Conservation (phyloP, 1,140 invertebrate genomes). For the Daktulosphaira vitifoliae region DNA sequence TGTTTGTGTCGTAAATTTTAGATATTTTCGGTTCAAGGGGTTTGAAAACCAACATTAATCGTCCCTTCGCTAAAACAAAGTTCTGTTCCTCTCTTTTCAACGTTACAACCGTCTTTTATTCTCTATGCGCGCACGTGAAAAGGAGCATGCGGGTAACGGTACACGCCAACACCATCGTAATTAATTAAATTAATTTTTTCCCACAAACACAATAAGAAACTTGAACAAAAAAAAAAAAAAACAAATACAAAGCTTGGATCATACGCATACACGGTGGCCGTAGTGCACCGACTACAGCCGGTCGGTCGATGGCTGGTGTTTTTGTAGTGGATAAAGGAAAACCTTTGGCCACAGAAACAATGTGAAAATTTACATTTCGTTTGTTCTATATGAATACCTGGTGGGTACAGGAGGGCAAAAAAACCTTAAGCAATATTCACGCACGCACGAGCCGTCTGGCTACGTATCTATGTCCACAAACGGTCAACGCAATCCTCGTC, state of each 20-base stretch:
- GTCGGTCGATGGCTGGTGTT: too few species aligned
- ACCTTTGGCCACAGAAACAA: slow-evolving; percentile 28
- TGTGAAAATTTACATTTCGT: slow-evolving; percentile 33
- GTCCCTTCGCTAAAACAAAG: neutral
- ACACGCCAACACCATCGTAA: slow-evolving; percentile 14
- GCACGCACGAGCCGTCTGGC: neutral
- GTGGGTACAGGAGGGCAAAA: slow-evolving; percentile 19
- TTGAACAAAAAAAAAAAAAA: slow-evolving; percentile 8
- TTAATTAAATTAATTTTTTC: slow-evolving; percentile 33
- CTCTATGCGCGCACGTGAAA: too few species aligned
- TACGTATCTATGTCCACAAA: neutral
- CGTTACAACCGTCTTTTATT: too few species aligned
- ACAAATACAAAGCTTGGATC: slow-evolving; percentile 21
- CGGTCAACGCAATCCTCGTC: too few species aligned
- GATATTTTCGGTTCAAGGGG: slow-evolving; percentile 15
- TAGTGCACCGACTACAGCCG: too few species aligned
- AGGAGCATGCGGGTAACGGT: too few species aligned
- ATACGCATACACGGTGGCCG: neutral
- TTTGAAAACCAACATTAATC: slow-evolving; percentile 29
- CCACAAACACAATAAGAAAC: slow-evolving; percentile 15
- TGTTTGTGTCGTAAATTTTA: neutral
- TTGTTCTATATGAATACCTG: slow-evolving; percentile 26
- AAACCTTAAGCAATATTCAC: slow-evolving; percentile 19
- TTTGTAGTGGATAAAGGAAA: slow-evolving; percentile 18
- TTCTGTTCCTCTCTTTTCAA: neutral